A percentile compares a stretch with the other conserved stretches of the same genome.
These are phyloP conservation scores for Emydura subglobosa DNA, from an alignment of 2,113 vertebrate species.

Conservation along the genomic window DNA sequence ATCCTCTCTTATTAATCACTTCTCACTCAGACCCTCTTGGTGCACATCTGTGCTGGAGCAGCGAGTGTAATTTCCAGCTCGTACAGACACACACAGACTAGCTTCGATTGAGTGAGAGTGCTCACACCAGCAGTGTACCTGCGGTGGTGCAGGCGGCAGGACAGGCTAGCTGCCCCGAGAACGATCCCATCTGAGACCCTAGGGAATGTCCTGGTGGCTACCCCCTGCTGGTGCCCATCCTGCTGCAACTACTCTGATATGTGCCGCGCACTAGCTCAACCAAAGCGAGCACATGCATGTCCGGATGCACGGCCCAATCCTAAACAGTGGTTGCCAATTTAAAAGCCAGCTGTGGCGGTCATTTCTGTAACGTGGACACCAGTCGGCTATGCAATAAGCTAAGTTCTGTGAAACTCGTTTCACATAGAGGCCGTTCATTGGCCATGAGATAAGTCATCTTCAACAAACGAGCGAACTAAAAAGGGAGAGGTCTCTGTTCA, in stretches of 20 bases:
- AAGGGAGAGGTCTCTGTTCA: neutral
- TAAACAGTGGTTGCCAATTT: neutral
- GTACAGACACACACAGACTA: too few relatives aligned
- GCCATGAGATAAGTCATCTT: neutral
- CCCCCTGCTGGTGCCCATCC: neutral
- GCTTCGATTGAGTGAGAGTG: neutral
- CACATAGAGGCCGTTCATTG: neutral
- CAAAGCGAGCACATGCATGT: neutral
- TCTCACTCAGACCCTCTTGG: neutral
- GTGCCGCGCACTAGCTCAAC: too few relatives aligned
- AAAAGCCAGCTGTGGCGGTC: neutral
- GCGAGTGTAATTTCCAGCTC: neutral
- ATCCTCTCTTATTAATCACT: neutral
- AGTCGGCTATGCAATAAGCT: neutral
- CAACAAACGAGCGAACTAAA: neutral
- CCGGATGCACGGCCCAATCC: neutral
- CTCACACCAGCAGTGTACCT: neutral
- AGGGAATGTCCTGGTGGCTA: too few relatives aligned
- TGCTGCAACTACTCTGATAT: neutral
- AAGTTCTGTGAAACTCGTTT: neutral
- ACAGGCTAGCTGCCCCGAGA: neutral
- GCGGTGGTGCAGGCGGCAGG: neutral
- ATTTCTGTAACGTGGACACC: neutral
- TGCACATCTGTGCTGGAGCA: neutral
- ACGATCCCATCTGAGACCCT: neutral